These are phyloP conservation scores for Hippopotamyrus pictus DNA, from an alignment of 2,797 vertebrate genomes.

Conservation along the genomic window DNA sequence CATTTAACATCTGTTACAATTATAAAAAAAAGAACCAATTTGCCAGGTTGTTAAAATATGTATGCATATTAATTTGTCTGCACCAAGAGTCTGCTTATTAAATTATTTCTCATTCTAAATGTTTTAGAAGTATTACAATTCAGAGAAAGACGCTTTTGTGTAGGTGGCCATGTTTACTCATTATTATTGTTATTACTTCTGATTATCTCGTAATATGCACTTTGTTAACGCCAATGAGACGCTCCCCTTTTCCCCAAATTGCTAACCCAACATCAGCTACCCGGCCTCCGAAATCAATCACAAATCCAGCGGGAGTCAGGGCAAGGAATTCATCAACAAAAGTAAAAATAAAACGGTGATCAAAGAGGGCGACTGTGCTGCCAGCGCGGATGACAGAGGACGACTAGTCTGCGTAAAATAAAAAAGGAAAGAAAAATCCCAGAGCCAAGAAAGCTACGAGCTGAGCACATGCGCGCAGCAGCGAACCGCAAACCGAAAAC, in stretches of 20 bases:
- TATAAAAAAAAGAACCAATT: neutral
- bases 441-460: neutral
- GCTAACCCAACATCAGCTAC: neutral
- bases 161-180: neutral
- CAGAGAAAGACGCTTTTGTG: neutral
- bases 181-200: neutral
- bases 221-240: neutral
- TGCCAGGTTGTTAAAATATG: conserved; percentile 1
- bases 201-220: neutral
- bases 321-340: neutral
- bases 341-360: neutral
- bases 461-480: neutral
- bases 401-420: neutral
- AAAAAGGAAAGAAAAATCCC: neutral
- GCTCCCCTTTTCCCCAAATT: neutral
- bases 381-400: neutral
- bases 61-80: conserved; percentile 3
- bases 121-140: neutral
- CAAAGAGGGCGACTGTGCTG: neutral
- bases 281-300: too few relatives aligned
- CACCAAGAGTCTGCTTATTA: neutral
- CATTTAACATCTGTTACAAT: conserved; percentile 26
- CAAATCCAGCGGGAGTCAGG: neutral
- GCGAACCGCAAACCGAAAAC: neutral
- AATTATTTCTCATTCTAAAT: conserved; percentile 1